These are phyloP conservation scores for Acleris holmiana DNA, from an alignment of 2,888 invertebrate genomes.

Conservation along the genomic window DNA sequence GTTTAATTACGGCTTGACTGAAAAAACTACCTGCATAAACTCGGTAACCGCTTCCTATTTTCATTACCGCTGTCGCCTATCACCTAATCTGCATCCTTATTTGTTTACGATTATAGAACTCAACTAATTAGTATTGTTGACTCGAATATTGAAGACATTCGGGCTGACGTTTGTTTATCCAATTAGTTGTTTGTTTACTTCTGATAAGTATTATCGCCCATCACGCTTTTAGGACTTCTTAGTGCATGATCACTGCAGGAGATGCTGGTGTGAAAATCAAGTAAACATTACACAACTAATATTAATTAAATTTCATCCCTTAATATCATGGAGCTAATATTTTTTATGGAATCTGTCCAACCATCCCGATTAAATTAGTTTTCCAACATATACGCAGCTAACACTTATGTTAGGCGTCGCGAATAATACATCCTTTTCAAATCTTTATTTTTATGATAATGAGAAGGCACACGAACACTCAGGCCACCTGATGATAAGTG, in stretches of 20 bases:
- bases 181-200: constrained; percentile 66
- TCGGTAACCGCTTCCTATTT: not conserved
- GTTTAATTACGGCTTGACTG: too few relatives aligned
- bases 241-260: constrained; percentile 15
- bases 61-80: not conserved
- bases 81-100: constrained; percentile 28
- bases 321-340: too few relatives aligned
- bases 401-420: too few relatives aligned
- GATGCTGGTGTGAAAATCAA: not conserved
- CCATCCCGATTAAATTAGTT: too few relatives aligned
- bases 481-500: too few relatives aligned
- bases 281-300: too few relatives aligned
- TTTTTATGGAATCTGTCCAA: too few relatives aligned
- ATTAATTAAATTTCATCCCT: too few relatives aligned
- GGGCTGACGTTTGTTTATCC: constrained; percentile 52
- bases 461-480: too few relatives aligned
- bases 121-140: constrained; percentile 56
- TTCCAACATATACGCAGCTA: too few relatives aligned
- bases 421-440: too few relatives aligned
- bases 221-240: constrained; percentile 19
- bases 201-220: constrained; percentile 52
- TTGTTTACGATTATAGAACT: constrained; percentile 52
- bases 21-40: not conserved
- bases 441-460: too few relatives aligned
- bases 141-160: constrained; percentile 46